Base-by-base conservation (phyloP, 2,113 vertebrate genomes). In the Zeus faber region DNA sequence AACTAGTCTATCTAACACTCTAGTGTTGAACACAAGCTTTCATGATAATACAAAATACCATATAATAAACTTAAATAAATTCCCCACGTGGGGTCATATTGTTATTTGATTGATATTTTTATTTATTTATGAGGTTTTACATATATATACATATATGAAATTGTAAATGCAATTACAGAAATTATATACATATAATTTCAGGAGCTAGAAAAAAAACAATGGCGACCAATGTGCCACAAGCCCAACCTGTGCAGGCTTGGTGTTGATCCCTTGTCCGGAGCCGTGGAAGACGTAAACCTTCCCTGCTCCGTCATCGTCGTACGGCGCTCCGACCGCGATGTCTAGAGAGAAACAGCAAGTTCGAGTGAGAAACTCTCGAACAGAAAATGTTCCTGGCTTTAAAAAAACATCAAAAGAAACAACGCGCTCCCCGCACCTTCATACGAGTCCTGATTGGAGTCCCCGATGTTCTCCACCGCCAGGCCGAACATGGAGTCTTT, bases 401-500 rank as follows among this genome's bases (percentile, higher is more conserved):
- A 33, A 29, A 22, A 23, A 16, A 45, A 25, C 5, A 3, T n/a
- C 9, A 31, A 33, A 17, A 43, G 27, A 6, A 29, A 3, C 49
- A 29, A 13, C 16, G 41, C 18, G 20, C 23, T 0, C 7, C 10
- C 6, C 8, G 17, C 56, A 97, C 97, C 97, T 82, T 89, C 77
- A 46, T 90, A 98, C 7, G 91, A 92, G 1, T 99, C 97, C 77
- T 91, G 92, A 84, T 99, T 98, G 61, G 96, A 7, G 47, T 99
- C 96, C 1, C 96, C 96, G 1, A 97, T 85, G 46, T 92, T 95
- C 78, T 95, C 90, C 46, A 99, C 96, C 0, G 94, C 90, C 59
- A 98, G 86, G 33, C 97, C 97, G 72, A 98, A 99, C 97, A 99
- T 99, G 0, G 97, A 99, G 77, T 95, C 89, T 23, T 92, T 91